Evolutionary conservation across 2,888 invertebrate genomes (phyloP).

Genomic region (Plemyria rubiginata): DNA sequence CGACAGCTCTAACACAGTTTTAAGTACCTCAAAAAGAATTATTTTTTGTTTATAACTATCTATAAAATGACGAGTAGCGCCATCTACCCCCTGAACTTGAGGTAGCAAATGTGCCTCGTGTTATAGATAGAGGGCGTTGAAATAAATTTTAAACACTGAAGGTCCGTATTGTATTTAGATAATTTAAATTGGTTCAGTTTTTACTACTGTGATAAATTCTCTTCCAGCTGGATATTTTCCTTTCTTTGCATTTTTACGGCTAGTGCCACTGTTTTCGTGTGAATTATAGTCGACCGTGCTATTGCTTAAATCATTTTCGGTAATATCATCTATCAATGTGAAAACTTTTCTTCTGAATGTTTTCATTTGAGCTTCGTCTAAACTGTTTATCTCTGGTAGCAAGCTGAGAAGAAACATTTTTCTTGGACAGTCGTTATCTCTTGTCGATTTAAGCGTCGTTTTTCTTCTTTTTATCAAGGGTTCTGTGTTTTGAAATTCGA

Average conservation of each 20-base stretch:
- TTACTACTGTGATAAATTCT: conserved; percentile 22
- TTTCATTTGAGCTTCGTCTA: conserved; percentile 56
- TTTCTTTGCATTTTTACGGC: background rate
- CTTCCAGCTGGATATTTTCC: conserved; percentile 1
- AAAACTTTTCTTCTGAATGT: conserved; percentile 55
- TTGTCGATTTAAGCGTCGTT: conserved; percentile 10
- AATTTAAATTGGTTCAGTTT: conserved; percentile 32
- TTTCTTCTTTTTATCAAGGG: conserved; percentile 34
- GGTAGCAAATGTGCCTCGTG: background rate
- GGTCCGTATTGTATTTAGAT: background rate
- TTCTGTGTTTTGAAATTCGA: conserved; percentile 29
- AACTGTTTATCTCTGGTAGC: conserved; percentile 54
- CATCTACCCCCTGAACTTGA: conserved; percentile 13
- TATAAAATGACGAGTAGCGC: conserved; percentile 16
- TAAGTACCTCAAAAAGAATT: no score
- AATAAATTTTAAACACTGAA: background rate
- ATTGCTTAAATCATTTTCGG: conserved; percentile 30
- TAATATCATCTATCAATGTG: conserved; percentile 51
- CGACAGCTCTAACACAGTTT: no score
- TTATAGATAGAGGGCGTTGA: conserved; percentile 1
- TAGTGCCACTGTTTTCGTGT: background rate
- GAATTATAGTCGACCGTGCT: conserved; percentile 3
- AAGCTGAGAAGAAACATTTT: conserved; percentile 55
- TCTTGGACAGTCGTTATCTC: conserved; percentile 39
- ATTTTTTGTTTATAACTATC: background rate